Evolutionary conservation across 1,140 invertebrate species (phyloP), one percentile per base, ranked within the genome.

Genomic region (Mizuhopecten yessoensis): DNA sequence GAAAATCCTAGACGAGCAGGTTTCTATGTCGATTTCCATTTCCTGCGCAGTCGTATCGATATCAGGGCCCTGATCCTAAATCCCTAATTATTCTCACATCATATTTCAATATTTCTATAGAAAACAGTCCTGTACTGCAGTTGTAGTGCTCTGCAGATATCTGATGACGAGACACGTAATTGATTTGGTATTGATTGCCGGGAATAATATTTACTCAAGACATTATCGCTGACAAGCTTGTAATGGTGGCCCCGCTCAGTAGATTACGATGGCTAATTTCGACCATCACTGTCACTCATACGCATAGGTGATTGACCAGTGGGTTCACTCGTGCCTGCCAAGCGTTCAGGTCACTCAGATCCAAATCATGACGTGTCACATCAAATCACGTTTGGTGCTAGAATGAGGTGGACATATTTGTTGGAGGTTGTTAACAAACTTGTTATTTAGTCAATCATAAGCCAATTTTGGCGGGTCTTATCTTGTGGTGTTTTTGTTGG

Each of bases 101-200:
- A 75, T 75, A 75, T 75, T 75, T 75, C 57, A 75, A 75, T 75
- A 75, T 75, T 75, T 75, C 57, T 75, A 75, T 75, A 75, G 57
- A 75, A 75, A 75, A 75, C 57, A 75, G 57, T n/a, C 29, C 57
- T 75, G 57, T 29, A 29, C 11, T 75, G 57, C 57, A 75, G 57
- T 29, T 5, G 1, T 75, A 75, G 57, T 75, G 57, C 57, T 75
- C 57, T 2, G n/a, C 57, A 75, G 57, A 0, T 75, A 75, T 75
- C 57, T 75, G 57, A 75, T n/a, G 57, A 75, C 57, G 57, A 75
- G 57, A 75, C 57, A 75, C 15, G n/a, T 75, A 75, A 75, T 75
- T 75, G 57, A 75, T 75, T 75, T 29, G 57, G 57, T 75, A 75
- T 75, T 75, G 57, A 75, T 75, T 29, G 57, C 57, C 17, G 57